Conservation (phyloP, 2,113 vertebrate genomes). For the Oxyura jamaicensis region DNA sequence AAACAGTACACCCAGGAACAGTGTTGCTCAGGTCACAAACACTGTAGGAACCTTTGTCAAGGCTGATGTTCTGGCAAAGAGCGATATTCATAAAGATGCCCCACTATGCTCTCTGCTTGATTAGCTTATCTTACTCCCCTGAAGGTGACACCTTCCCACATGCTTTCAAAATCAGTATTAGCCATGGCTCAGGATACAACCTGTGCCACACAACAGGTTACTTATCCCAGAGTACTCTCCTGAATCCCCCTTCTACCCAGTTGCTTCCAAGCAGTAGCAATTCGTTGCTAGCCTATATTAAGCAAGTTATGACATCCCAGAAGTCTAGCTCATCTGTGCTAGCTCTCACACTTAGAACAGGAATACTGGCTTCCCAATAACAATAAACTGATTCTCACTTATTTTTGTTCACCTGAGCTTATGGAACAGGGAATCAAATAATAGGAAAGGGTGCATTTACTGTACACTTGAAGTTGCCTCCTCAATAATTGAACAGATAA, state of each 20-base stretch:
- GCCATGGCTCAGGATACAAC: background rate
- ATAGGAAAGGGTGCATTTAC: background rate
- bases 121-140: background rate
- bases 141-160: background rate
- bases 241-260: background rate
- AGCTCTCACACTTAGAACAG: background rate
- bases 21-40: accelerated
- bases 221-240: background rate
- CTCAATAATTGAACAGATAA: conserved; percentile 60
- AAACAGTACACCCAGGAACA: accelerated
- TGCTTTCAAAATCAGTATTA: too few relatives aligned
- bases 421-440: background rate
- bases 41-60: background rate
- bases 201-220: accelerated
- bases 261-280: background rate
- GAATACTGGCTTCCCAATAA: background rate
- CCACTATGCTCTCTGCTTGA: accelerated
- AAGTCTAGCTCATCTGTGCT: background rate
- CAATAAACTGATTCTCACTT: accelerated
- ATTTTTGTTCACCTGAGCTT: background rate
- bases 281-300: background rate
- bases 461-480: background rate
- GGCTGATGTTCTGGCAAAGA: background rate
- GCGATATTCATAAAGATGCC: background rate
- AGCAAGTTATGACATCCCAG: background rate